Conservation (phyloP, 1,140 invertebrate genomes). For the Ips nitidus region DNA sequence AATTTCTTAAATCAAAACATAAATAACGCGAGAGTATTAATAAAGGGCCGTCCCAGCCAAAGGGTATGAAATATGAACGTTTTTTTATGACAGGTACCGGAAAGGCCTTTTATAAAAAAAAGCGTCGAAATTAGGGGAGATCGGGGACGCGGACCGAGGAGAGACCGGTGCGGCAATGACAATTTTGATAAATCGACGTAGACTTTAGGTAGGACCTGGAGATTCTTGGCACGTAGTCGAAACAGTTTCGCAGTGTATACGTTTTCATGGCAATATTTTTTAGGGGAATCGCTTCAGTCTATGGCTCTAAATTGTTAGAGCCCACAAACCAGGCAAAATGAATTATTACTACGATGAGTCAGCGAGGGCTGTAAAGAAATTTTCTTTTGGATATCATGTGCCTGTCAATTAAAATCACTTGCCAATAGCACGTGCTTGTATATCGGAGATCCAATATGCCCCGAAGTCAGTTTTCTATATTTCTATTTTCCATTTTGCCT, state of each 20-base stretch:
- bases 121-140: slow-evolving; percentile 27
- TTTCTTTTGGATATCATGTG: neutral
- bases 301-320: no score
- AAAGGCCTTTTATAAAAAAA: slow-evolving; percentile 32
- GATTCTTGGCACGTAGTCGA: slow-evolving; percentile 28
- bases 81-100: slow-evolving; percentile 34
- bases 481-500: slow-evolving; percentile 31
- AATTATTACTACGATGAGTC: neutral
- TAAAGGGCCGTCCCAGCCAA: slow-evolving; percentile 14
- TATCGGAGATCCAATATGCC: slow-evolving; percentile 22
- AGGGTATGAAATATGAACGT: slow-evolving; percentile 32
- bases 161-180: slow-evolving; percentile 17
- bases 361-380: no score
- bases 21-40: slow-evolving; percentile 23
- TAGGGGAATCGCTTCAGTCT: neutral
- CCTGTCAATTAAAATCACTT: slow-evolving; percentile 16
- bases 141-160: neutral
- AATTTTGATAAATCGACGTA: slow-evolving; percentile 34
- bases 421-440: slow-evolving; percentile 4
- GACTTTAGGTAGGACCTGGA: slow-evolving; percentile 18
- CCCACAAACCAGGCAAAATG: no score
- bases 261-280: slow-evolving; percentile 24
- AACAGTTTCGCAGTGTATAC: slow-evolving; percentile 32
- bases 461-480: neutral
- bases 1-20: slow-evolving; percentile 18